Conservation (phyloP, 2,113 vertebrate genomes). For the Mobula birostris region DNA sequence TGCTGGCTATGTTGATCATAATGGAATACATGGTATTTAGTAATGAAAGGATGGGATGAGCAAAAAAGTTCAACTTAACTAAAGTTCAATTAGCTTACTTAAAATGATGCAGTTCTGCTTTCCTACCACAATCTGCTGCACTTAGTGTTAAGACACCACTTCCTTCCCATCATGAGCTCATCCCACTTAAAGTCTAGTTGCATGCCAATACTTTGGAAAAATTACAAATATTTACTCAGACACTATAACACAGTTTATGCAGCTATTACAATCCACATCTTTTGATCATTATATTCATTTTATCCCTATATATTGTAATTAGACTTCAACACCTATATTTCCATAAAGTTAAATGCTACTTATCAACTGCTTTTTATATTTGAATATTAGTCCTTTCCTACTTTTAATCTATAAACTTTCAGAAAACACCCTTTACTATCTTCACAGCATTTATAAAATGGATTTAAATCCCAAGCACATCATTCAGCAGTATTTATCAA, state of each 20-base stretch:
- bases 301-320: not conserved
- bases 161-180: not conserved
- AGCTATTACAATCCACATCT: not conserved
- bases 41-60: not conserved
- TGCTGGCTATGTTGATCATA: not conserved
- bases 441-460: not conserved
- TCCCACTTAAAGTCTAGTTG: not conserved
- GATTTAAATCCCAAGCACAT: not conserved
- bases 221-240: constrained; percentile 2
- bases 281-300: not conserved
- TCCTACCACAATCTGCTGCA: not conserved
- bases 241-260: not conserved
- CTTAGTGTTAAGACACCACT: not conserved
- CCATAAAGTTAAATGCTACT: not conserved
- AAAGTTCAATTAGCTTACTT: not conserved
- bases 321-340: not conserved
- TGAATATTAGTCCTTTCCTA: not conserved
- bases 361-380: not conserved
- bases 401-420: not conserved
- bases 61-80: not conserved
- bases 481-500: not conserved
- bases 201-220: not conserved
- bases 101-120: not conserved
- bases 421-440: not conserved
- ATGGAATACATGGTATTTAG: not conserved